Conservation (phyloP, 2,113 vertebrate genomes). For the Bos javanicus region DNA sequence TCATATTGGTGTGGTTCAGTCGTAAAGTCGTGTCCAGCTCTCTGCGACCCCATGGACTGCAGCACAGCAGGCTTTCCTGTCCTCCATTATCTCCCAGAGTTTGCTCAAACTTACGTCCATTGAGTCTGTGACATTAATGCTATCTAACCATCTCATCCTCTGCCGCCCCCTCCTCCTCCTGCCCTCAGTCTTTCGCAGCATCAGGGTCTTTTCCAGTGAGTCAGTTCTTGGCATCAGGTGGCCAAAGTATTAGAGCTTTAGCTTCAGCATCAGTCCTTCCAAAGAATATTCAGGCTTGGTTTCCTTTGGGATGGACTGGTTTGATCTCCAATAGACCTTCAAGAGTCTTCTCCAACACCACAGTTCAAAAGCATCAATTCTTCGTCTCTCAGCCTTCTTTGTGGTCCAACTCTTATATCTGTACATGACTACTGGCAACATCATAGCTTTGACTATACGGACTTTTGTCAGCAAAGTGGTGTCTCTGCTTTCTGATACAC, state of each 20-base stretch:
- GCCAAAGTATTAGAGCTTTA: neutral
- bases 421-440: neutral
- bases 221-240: neutral
- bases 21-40: neutral
- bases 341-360: neutral
- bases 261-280: neutral
- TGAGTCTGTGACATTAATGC: neutral
- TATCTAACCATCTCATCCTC: neutral
- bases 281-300: neutral
- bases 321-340: neutral
- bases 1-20: neutral
- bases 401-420: neutral
- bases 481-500: neutral
- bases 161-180: neutral
- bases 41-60: neutral
- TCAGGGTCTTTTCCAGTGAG: neutral
- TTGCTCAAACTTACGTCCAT: neutral
- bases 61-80: neutral
- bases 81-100: neutral
- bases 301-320: neutral
- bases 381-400: neutral
- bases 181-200: neutral
- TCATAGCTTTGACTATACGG: neutral
- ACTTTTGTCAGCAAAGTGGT: neutral
- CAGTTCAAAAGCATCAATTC: neutral